Conservation (phyloP, 2,888 invertebrate species). For the Resseliella maxima region DNA sequence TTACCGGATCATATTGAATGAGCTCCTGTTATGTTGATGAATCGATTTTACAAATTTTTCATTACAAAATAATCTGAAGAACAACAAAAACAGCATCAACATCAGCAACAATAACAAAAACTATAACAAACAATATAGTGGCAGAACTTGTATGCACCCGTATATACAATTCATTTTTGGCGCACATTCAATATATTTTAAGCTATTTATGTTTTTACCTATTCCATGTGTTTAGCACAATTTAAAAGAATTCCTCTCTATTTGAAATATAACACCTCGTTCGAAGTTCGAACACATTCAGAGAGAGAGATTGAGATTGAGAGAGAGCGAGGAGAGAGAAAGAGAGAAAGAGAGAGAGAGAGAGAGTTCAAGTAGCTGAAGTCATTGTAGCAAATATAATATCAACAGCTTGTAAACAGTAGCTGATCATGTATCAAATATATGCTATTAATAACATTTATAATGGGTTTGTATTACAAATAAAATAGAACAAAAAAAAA, state of each 20-base stretch:
- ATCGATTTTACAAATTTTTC: slow-evolving; percentile 2
- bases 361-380: slow-evolving; percentile 43
- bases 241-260: slow-evolving; percentile 23
- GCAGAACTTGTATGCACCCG: background rate
- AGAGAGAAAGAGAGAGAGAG: too few species aligned
- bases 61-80: too few species aligned
- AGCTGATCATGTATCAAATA: slow-evolving; percentile 50
- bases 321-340: too few species aligned
- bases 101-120: background rate
- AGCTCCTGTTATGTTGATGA: background rate
- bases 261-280: slow-evolving; percentile 29
- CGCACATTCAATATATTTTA: background rate
- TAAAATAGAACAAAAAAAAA: background rate
- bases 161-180: background rate
- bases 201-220: background rate
- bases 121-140: background rate
- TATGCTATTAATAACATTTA: slow-evolving; percentile 36
- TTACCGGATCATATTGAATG: background rate
- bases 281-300: too few species aligned
- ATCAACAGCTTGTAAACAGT: background rate
- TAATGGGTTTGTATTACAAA: slow-evolving; percentile 44
- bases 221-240: background rate
- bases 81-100: background rate
- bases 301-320: too few species aligned
- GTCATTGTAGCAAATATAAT: slow-evolving; percentile 22